Evolutionary conservation across 2,797 vertebrate genomes (phyloP).

Genomic region (Buceros bicornis): DNA sequence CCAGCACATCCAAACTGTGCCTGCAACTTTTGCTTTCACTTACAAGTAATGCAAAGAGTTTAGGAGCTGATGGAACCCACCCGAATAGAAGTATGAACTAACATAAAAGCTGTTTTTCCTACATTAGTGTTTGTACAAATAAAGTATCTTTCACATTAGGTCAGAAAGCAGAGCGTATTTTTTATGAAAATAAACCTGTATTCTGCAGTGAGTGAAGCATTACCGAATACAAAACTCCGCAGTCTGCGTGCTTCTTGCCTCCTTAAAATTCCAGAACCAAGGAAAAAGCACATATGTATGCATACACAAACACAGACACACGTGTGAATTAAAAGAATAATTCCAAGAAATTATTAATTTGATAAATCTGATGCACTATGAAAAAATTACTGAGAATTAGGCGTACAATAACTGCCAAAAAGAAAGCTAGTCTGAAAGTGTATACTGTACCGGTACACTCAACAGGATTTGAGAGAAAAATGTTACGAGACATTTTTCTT

Average conservation of each 20-base stretch:
- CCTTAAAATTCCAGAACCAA: slow-evolving; percentile 12
- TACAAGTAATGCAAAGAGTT: neutral
- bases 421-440: neutral
- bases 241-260: neutral
- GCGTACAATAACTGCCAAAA: neutral
- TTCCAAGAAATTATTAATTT: neutral
- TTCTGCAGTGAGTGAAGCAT: neutral
- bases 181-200: slow-evolving; percentile 11
- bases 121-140: neutral
- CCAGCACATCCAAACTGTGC: neutral
- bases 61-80: neutral
- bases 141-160: neutral
- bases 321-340: neutral
- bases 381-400: neutral
- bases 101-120: neutral
- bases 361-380: neutral
- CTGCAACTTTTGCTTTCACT: slow-evolving; percentile 32
- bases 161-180: slow-evolving; percentile 28
- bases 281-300: neutral
- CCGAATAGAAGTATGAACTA: slow-evolving; percentile 8
- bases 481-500: neutral
- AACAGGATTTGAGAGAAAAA: neutral
- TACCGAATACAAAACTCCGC: neutral
- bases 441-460: neutral
- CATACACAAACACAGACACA: neutral